These are phyloP conservation scores for Fratercula arctica DNA, from an alignment of 2,797 vertebrate species.

Conservation along the genomic window DNA sequence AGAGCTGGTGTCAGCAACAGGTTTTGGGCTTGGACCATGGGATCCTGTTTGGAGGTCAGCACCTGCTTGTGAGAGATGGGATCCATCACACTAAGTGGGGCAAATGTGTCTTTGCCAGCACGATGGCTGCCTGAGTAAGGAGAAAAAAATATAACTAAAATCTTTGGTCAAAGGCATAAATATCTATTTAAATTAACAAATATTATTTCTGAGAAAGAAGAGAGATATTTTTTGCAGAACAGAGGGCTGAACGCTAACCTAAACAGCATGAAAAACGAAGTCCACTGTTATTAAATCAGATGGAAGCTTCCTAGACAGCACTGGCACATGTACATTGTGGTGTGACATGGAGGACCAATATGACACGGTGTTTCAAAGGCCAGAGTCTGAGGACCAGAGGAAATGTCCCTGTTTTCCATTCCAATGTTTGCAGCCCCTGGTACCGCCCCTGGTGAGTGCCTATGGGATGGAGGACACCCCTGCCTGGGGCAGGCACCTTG, in stretches of 20 bases:
- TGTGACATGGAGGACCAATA: not conserved
- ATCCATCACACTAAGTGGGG: not conserved
- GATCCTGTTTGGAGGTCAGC: not conserved
- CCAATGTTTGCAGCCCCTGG: not conserved
- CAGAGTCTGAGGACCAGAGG: not conserved
- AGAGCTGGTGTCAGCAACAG: not conserved
- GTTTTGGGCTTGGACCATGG: not conserved
- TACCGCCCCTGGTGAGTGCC: accelerated
- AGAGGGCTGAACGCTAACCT: not conserved
- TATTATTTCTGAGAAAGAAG: not conserved
- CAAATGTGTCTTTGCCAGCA: not conserved
- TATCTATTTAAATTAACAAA: not conserved
- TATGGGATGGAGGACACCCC: no score
- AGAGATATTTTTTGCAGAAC: not conserved
- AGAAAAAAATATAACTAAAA: not conserved
- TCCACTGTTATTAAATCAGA: not conserved
- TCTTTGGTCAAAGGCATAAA: not conserved
- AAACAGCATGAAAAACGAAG: not conserved
- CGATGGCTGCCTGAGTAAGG: not conserved
- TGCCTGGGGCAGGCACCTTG: not conserved
- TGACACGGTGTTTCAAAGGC: not conserved
- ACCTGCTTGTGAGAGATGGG: not conserved
- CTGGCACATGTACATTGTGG: no score
- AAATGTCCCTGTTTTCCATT: not conserved
- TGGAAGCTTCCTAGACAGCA: not conserved